Conservation (phyloP, 2,797 vertebrate species). For the Chlorospingus flavigularis region DNA sequence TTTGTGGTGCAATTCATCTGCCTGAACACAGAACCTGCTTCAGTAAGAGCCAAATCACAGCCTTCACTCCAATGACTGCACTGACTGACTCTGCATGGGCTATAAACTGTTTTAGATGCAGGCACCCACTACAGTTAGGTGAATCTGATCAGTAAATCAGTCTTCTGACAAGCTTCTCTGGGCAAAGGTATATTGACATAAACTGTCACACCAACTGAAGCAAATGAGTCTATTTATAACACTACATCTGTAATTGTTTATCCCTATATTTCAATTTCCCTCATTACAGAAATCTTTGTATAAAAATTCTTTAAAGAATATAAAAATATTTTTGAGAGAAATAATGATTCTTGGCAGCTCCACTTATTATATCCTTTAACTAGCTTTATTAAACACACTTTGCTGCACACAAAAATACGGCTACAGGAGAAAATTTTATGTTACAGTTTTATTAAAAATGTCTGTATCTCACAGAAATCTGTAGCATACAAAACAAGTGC, state of each 20-base stretch:
- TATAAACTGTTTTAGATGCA: neutral
- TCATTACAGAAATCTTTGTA: neutral
- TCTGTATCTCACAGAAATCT: neutral
- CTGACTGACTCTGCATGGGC: neutral
- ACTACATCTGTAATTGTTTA: neutral
- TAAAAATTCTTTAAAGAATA: neutral
- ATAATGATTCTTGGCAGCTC: neutral
- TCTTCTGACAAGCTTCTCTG: neutral
- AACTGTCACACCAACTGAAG: neutral
- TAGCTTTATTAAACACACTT: neutral
- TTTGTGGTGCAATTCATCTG: neutral
- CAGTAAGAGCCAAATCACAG: neutral
- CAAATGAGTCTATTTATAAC: neutral
- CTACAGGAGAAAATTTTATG: neutral
- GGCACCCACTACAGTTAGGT: neutral
- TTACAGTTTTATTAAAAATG: neutral
- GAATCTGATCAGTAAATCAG: neutral
- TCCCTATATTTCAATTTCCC: neutral
- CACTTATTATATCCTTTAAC: neutral
- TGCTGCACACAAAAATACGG: neutral
- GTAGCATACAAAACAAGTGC: neutral
- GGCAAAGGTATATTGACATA: neutral
- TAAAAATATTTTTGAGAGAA: neutral
- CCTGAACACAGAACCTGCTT: neutral
- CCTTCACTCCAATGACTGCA: neutral